A percentile compares a stretch with the other conserved stretches of the same genome.
Evolutionary conservation across 2,113 vertebrate genomes (phyloP).

Genomic region (Serilophus lunatus): DNA sequence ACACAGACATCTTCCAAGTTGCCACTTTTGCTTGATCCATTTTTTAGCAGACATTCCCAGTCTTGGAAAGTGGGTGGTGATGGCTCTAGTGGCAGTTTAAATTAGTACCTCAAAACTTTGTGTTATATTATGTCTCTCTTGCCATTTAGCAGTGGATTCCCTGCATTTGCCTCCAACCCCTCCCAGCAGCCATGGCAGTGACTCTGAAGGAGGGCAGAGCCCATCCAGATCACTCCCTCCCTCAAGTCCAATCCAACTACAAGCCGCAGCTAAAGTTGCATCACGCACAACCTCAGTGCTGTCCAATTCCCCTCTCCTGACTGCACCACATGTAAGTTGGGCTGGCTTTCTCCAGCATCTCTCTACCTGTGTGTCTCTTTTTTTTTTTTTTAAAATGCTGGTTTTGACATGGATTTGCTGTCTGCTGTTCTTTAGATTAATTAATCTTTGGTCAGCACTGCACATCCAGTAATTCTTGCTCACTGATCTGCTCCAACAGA

Average conservation of each 20-base stretch:
- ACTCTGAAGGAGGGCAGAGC: slow-evolving; percentile 94
- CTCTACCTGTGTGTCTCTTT: fast-evolving
- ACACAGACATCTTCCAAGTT: background rate
- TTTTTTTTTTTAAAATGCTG: background rate
- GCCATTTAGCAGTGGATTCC: slow-evolving; percentile 73
- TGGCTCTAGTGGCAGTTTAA: background rate
- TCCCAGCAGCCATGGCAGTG: slow-evolving; percentile 94
- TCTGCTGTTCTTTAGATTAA: background rate
- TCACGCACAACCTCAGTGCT: slow-evolving; percentile 81
- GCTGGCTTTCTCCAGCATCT: background rate
- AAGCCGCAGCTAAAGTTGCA: slow-evolving; percentile 74
- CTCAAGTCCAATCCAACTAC: slow-evolving; percentile 79
- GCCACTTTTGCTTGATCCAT: background rate
- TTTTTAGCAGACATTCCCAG: background rate
- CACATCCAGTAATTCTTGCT: slow-evolving; percentile 8
- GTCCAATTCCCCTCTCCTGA: slow-evolving; percentile 94
- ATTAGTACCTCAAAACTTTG: background rate
- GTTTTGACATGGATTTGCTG: background rate
- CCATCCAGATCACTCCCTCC: slow-evolving; percentile 86
- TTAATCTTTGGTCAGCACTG: background rate
- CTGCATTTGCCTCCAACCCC: slow-evolving; percentile 95
- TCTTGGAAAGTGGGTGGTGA: background rate
- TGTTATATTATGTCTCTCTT: slow-evolving; percentile 2
- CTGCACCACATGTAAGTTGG: slow-evolving; percentile 88
- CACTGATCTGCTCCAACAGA: background rate